A percentile compares a stretch with the other conserved stretches of the same genome.
Conservation (phyloP, 2,888 invertebrate genomes). For the Sthenelais limicola region DNA sequence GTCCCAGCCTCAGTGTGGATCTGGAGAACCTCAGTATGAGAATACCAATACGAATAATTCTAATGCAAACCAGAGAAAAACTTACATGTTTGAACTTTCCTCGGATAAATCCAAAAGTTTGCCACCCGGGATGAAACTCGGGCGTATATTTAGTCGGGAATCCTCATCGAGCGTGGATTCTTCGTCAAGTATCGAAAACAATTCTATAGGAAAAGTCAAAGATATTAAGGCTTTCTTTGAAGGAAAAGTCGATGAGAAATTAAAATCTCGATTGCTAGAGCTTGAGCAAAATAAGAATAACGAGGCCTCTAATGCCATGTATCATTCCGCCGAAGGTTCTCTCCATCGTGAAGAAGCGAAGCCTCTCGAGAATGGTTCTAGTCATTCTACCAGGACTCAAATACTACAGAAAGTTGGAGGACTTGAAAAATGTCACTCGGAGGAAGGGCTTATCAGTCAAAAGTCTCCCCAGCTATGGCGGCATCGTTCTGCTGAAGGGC, state of each 20-base stretch:
- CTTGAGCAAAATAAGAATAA: too few relatives aligned
- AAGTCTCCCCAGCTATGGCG: too few relatives aligned
- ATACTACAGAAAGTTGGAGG: too few relatives aligned
- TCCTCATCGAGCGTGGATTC: constrained; percentile 27
- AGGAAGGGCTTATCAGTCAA: background rate
- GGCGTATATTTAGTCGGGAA: background rate
- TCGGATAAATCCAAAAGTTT: constrained; percentile 25
- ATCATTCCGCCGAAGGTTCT: too few relatives aligned
- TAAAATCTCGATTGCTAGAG: too few relatives aligned
- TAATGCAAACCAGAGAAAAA: constrained; percentile 2
- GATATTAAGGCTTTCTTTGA: constrained; percentile 40
- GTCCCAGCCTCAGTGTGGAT: constrained; percentile 8
- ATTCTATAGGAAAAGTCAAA: constrained; percentile 32
- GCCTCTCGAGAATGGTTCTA: too few relatives aligned
- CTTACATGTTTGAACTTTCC: background rate
- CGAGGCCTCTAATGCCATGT: too few relatives aligned
- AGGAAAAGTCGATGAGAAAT: too few relatives aligned
- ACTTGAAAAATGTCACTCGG: constrained; percentile 12
- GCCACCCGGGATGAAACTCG: constrained; percentile 19
- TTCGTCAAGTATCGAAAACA: constrained; percentile 18
- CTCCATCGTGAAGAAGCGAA: too few relatives aligned
- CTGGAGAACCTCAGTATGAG: background rate
- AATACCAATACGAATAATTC: background rate
- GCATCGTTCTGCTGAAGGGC: background rate
- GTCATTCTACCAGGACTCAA: too few relatives aligned